phyloP scores from a whole-genome alignment of 2,113 vertebrate species.

The Ameiurus melas region DNA sequence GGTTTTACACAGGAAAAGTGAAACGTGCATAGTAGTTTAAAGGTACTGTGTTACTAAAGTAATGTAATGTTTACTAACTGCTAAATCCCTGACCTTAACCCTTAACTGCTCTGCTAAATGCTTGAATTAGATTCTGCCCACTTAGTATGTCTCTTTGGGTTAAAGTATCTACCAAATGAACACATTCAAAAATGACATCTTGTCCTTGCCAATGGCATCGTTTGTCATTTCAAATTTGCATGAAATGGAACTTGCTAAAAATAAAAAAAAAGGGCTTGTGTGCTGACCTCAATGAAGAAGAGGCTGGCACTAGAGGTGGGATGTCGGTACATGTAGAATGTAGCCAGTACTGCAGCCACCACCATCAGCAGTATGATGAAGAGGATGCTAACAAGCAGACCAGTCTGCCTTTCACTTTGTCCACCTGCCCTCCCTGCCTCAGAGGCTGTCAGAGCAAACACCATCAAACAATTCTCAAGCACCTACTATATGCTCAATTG shows the following conservation, averaged over 20 bases:
- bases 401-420: slow-evolving; percentile 72
- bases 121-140: neutral
- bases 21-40: neutral
- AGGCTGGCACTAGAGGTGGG: slow-evolving; percentile 89
- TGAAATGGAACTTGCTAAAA: neutral
- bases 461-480: neutral
- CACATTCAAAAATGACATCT: neutral
- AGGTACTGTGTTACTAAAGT: neutral
- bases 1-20: neutral
- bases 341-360: slow-evolving; percentile 78
- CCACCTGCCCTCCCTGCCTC: slow-evolving; percentile 70
- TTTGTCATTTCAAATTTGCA: neutral
- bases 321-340: slow-evolving; percentile 89
- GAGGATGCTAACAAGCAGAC: slow-evolving; percentile 82
- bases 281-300: slow-evolving; percentile 93
- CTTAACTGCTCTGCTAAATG: neutral
- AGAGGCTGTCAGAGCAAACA: slow-evolving; percentile 68
- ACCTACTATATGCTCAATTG: neutral
- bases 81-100: neutral
- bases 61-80: neutral
- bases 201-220: neutral
- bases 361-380: slow-evolving; percentile 81
- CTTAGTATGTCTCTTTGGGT: neutral
- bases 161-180: neutral
- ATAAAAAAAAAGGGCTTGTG: neutral